phyloP scores from a whole-genome alignment of 92 coral and sea anemone genomes.

The Zoanthus sociatus region DNA sequence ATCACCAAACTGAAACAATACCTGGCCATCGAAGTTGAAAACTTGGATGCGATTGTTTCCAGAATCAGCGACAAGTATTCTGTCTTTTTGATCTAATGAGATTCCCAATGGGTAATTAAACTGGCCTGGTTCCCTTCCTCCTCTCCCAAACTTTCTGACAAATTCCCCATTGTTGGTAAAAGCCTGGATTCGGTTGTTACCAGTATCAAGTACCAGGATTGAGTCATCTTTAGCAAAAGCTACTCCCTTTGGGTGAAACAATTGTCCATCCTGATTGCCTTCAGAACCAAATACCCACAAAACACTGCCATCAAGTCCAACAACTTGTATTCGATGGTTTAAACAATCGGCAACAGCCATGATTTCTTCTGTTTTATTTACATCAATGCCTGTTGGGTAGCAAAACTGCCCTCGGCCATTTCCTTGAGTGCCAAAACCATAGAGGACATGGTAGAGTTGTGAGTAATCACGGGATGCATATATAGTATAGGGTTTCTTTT shows the following conservation, averaged over 20 bases:
- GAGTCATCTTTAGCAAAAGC: slow-evolving; percentile 59
- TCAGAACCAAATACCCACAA: slow-evolving; percentile 52
- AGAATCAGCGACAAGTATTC: slow-evolving; percentile 64
- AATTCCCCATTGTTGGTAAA: slow-evolving; percentile 45
- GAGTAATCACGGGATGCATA: slow-evolving; percentile 56
- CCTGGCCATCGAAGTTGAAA: slow-evolving; percentile 38
- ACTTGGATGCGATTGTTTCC: slow-evolving; percentile 56
- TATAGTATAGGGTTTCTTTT: slow-evolving; percentile 12
- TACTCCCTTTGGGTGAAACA: slow-evolving; percentile 40
- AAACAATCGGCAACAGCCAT: slow-evolving; percentile 46
- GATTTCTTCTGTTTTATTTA: slow-evolving; percentile 38
- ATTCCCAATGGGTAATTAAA: slow-evolving; percentile 51
- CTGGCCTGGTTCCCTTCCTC: slow-evolving; percentile 48
- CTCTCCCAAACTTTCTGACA: slow-evolving; percentile 48
- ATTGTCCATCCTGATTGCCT: slow-evolving; percentile 38
- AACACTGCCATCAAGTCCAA: slow-evolving; percentile 36
- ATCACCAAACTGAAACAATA: slow-evolving; percentile 41
- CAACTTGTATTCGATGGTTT: slow-evolving; percentile 53
- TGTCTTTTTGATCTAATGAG: slow-evolving; percentile 44
- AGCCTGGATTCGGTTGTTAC: slow-evolving; percentile 56
- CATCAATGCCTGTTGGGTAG: slow-evolving; percentile 52
- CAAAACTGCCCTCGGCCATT: slow-evolving; percentile 45
- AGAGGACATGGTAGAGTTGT: slow-evolving; percentile 36
- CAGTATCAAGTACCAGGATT: slow-evolving; percentile 48
- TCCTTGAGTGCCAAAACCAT: slow-evolving; percentile 58